These are phyloP conservation scores for Atta colombica DNA, from an alignment of 1,140 invertebrate species.

Conservation along the genomic window DNA sequence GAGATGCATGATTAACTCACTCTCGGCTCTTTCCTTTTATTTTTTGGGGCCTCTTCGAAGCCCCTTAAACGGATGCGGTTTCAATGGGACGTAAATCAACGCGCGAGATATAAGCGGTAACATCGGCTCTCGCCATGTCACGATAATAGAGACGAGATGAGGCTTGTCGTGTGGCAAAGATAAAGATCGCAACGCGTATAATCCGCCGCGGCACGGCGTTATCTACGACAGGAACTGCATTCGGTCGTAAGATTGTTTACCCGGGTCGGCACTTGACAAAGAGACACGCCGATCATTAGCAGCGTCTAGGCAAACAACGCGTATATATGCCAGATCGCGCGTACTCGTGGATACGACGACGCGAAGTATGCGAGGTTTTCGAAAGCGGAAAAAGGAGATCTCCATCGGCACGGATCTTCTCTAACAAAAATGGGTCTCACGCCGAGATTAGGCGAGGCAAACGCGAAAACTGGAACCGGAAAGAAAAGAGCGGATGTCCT, in stretches of 20 bases:
- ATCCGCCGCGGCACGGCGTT: constrained; percentile 20
- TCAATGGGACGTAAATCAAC: constrained; percentile 42
- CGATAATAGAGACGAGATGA: constrained; percentile 46
- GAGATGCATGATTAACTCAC: background rate
- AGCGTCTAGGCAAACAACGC: constrained; percentile 57
- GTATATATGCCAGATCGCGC: constrained; percentile 49
- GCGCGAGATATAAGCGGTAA: background rate
- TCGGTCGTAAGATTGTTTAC: constrained; percentile 55
- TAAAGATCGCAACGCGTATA: constrained; percentile 47
- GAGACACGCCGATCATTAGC: constrained; percentile 44
- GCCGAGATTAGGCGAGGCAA: constrained; percentile 15
- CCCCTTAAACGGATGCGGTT: background rate
- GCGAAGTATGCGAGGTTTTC: background rate
- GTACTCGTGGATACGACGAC: background rate
- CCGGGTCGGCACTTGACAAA: constrained; percentile 58
- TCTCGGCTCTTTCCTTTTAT: background rate
- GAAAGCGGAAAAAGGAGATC: constrained; percentile 7
- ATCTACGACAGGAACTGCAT: constrained; percentile 63
- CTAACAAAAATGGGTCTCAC: background rate
- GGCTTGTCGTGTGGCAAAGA: constrained; percentile 15
- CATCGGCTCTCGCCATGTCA: background rate
- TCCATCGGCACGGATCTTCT: too few relatives aligned
- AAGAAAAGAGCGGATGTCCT: background rate
- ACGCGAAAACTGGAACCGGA: background rate
- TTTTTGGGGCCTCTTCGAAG: background rate